A percentile compares a stretch with the other conserved stretches of the same genome.
phyloP scores from a whole-genome alignment of 1,140 invertebrate genomes.

The Lordiphosa stackelbergi region DNA sequence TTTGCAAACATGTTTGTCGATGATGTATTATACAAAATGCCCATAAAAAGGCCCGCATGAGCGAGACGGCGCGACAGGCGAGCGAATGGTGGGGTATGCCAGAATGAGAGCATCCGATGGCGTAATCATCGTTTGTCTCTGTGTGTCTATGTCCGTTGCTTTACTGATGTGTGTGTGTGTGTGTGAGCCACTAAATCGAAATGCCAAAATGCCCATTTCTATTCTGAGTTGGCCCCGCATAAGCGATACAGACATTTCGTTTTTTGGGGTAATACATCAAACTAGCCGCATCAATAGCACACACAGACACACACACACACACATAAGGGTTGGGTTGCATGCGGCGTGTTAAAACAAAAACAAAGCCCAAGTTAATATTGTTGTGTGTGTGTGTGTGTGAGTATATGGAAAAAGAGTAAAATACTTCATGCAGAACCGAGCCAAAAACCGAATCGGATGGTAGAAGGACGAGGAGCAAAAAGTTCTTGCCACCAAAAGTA shows the following conservation, averaged over 20 bases:
- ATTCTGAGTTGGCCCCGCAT: conserved; percentile 72
- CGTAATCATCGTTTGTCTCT: conserved; percentile 75
- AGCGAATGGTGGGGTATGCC: conserved; percentile 17
- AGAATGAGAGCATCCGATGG: conserved; percentile 69
- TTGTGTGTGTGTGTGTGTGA: conserved; percentile 25
- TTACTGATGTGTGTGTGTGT: conserved; percentile 27
- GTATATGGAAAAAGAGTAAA: conserved; percentile 69
- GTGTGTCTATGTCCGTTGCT: conserved; percentile 13
- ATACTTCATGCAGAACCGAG: conserved; percentile 72
- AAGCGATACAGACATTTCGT: conserved; percentile 76
- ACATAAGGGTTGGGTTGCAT: conserved; percentile 54
- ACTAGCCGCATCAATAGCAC: conserved; percentile 75
- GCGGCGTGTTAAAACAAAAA: conserved; percentile 67
- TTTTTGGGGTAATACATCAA: conserved; percentile 76
- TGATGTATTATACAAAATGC: conserved; percentile 76
- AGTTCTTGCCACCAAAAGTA: conserved; percentile 74
- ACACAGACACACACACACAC: conserved; percentile 49
- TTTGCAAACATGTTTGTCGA: conserved; percentile 76
- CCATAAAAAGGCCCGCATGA: conserved; percentile 76
- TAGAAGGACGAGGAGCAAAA: conserved; percentile 30
- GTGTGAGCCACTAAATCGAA: conserved; percentile 69
- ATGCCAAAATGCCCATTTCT: conserved; percentile 76
- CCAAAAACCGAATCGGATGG: conserved; percentile 59
- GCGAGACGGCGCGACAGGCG: conserved; percentile 44
- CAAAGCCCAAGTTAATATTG: conserved; percentile 68